phyloP scores from a whole-genome alignment of 2,113 vertebrate genomes.

The Agapornis roseicollis region DNA sequence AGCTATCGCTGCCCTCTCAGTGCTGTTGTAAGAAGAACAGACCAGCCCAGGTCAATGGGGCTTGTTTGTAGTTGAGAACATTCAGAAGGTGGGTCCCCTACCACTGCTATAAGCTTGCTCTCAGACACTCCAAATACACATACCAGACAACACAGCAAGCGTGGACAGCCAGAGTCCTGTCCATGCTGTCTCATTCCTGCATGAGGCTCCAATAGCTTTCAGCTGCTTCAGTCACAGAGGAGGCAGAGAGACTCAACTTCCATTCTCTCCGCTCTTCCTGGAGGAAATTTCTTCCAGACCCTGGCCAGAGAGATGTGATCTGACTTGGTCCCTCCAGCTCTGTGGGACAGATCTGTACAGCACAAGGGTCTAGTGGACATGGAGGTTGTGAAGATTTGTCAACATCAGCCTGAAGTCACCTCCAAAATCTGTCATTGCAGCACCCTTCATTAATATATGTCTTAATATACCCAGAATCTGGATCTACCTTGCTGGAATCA shows the following conservation, averaged over 20 bases:
- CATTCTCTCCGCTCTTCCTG: not conserved
- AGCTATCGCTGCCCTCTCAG: not conserved
- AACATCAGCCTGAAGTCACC: not conserved
- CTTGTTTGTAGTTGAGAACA: not conserved
- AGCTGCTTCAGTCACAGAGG: not conserved
- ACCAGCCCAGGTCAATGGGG: not conserved
- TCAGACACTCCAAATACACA: fast-evolving
- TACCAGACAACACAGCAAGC: not conserved
- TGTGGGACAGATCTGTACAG: not conserved
- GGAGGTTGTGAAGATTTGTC: not conserved
- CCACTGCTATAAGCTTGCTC: not conserved
- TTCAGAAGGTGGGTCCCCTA: not conserved
- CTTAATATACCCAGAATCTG: not conserved
- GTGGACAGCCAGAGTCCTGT: fast-evolving
- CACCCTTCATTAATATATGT: too few relatives aligned
- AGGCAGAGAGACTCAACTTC: not conserved
- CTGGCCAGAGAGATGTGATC: not conserved
- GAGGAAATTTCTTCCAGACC: not conserved
- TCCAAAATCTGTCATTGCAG: not conserved
- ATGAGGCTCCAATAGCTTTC: not conserved
- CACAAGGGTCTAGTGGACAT: not conserved
- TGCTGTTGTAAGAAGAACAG: not conserved
- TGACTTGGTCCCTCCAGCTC: not conserved
- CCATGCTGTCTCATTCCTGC: fast-evolving
- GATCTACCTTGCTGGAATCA: not conserved